Evolutionary conservation across 2,113 vertebrate genomes (phyloP), one percentile per base, ranked within the genome.

Genomic region (Apodemus speciosus): DNA sequence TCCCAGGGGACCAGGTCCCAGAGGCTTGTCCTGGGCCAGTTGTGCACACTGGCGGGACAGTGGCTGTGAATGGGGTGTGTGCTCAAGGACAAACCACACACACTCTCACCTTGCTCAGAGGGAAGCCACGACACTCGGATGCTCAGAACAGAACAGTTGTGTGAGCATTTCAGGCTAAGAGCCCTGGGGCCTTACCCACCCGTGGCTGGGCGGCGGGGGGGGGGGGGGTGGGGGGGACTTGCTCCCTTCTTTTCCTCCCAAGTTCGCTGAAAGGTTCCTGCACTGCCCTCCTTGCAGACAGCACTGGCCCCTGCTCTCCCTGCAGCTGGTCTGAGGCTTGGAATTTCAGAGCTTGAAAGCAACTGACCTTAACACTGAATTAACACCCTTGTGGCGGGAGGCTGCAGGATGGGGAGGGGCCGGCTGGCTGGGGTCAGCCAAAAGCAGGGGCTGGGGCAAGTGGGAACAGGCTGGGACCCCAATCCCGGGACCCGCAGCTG

Each of bases 21-120:
- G 30, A 7, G 0, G 27, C 46, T 75, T 58, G 0, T 53, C 23
- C 58, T 0, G 43, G 88, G 18, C 16, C 0, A 0, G 53, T 21
- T 38, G 56, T 10, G 3, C 30, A 9, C 25, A 2, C 2, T 6
- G 3, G 25, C 40, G 0, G 8, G 32, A 62, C 1, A 38, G 11
- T 11, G 0, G 7, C 49, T 53, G 49, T 32, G 38, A 35, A 9
- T 3, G 14, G n/a, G 35, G 4, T 4, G 32, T 14, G 30, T 15
- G 7, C 30, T 23, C 0, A 21, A 32, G 71, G 80, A 35, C 14
- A 20, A 3, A 6, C 0, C 0, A 15, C 40, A 62, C 89, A 35
- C 1, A 40, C n/a, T 49, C 1, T 8, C 8, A 18, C 60, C 30
- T 79, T 23, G 81, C 90, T 76, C 85, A 46, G 72, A 5, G 0